These are phyloP conservation scores for Lumbricus terrestris DNA, from an alignment of 2,888 invertebrate species.

Conservation along the genomic window DNA sequence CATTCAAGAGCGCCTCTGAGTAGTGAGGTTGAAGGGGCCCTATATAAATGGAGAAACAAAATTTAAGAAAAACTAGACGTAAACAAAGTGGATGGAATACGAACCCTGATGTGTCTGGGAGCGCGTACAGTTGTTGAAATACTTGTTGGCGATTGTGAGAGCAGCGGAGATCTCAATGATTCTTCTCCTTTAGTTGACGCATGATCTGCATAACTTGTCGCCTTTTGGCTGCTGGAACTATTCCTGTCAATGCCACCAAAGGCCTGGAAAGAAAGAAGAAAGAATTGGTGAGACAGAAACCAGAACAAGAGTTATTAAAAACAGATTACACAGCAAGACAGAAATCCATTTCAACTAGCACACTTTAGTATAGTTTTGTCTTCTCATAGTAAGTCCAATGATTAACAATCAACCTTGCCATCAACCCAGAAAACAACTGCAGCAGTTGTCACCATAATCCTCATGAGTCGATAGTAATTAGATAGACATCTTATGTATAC, in stretches of 20 bases:
- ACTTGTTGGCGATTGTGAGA: neutral
- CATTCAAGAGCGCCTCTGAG: too few species aligned
- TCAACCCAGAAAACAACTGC: neutral
- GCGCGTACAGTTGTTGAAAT: neutral
- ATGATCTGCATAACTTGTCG: neutral
- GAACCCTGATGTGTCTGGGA: neutral
- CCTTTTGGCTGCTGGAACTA: neutral
- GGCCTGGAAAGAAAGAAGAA: neutral
- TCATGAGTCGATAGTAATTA: too few species aligned
- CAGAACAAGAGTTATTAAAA: neutral
- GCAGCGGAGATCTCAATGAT: neutral
- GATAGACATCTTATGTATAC: too few species aligned
- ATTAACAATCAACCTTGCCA: neutral
- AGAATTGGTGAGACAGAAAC: neutral
- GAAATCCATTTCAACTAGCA: neutral
- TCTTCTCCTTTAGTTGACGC: neutral
- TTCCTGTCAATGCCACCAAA: conserved; percentile 9
- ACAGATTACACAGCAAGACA: neutral
- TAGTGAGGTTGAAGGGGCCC: too few species aligned
- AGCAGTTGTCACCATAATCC: neutral
- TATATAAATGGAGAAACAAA: too few species aligned
- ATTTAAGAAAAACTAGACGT: too few species aligned
- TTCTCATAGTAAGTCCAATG: neutral
- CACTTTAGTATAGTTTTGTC: neutral
- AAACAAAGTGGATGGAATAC: neutral